Conservation (phyloP, 2,797 vertebrate species). For the Menidia menidia region DNA sequence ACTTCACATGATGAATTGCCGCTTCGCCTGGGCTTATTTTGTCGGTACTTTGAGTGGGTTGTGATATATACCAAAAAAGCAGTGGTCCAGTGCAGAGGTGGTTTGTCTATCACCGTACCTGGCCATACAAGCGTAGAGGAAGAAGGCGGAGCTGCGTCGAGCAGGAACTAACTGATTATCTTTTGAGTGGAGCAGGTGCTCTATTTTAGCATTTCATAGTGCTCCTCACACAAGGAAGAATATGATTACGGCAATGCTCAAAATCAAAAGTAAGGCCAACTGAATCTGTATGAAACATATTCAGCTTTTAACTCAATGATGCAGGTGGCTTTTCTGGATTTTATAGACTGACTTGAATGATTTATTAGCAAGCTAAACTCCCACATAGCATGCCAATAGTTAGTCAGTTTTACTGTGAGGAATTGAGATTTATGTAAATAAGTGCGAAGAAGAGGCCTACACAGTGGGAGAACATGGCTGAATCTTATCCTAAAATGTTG, state of each 20-base stretch:
- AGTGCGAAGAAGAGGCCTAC: too few species aligned
- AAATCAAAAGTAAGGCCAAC: background rate
- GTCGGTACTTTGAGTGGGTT: conserved; percentile 69
- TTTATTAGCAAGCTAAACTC: too few species aligned
- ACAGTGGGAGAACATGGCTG: too few species aligned
- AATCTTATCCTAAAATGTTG: too few species aligned
- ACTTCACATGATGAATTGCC: conserved; percentile 77
- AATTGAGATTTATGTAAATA: too few species aligned
- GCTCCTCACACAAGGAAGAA: conserved; percentile 8
- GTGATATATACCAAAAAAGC: conserved; percentile 73
- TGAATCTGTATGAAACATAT: too few species aligned
- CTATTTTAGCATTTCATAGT: conserved; percentile 9
- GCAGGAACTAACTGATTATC: conserved; percentile 9
- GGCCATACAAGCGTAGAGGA: conserved; percentile 27
- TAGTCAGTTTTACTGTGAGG: too few species aligned
- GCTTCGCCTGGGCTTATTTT: conserved; percentile 73
- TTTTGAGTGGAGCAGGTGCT: conserved; percentile 19
- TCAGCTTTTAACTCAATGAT: too few species aligned
- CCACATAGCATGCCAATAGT: too few species aligned
- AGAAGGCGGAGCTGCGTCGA: conserved; percentile 20
- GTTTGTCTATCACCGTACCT: conserved; percentile 55
- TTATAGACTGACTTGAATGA: too few species aligned
- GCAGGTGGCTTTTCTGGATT: too few species aligned
- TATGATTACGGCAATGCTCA: background rate
- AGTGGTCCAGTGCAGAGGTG: conserved; percentile 48